These are phyloP conservation scores for Spialia ferax DNA, from an alignment of 2,888 invertebrate species.

Conservation along the genomic window DNA sequence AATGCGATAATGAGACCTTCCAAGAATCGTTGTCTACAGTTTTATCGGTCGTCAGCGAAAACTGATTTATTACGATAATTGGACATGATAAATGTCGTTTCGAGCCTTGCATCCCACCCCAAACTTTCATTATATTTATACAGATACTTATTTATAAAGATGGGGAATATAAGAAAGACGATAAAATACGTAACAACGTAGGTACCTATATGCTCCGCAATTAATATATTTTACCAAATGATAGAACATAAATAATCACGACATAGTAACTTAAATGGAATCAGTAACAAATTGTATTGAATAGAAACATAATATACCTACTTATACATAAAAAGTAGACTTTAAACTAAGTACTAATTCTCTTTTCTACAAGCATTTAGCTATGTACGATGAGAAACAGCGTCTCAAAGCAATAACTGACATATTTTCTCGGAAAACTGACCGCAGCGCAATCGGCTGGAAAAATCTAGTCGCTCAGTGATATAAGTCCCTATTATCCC, in stretches of 20 bases:
- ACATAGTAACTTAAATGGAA: no score
- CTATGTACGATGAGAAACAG: not conserved
- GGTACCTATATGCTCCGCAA: no score
- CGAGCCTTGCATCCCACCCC: not conserved
- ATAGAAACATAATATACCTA: no score
- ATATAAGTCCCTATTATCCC: not conserved
- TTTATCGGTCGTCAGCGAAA: constrained; percentile 8
- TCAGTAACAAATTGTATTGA: no score
- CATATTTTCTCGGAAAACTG: not conserved
- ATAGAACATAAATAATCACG: no score
- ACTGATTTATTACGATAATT: constrained; percentile 9
- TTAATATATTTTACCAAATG: no score
- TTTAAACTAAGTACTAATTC: no score
- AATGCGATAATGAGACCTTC: not conserved
- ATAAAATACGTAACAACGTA: not conserved
- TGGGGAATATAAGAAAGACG: not conserved
- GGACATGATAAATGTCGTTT: not conserved
- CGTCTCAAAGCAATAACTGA: not conserved
- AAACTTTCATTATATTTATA: not conserved
- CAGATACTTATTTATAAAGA: not conserved
- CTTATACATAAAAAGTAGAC: no score
- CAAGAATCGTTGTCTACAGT: not conserved
- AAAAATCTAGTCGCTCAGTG: not conserved
- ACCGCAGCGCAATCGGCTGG: not conserved
- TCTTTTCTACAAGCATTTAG: not conserved